Evolutionary conservation across 2,888 invertebrate genomes (phyloP), one percentile per base, ranked within the genome.

Genomic region (Andrena dorsata): DNA sequence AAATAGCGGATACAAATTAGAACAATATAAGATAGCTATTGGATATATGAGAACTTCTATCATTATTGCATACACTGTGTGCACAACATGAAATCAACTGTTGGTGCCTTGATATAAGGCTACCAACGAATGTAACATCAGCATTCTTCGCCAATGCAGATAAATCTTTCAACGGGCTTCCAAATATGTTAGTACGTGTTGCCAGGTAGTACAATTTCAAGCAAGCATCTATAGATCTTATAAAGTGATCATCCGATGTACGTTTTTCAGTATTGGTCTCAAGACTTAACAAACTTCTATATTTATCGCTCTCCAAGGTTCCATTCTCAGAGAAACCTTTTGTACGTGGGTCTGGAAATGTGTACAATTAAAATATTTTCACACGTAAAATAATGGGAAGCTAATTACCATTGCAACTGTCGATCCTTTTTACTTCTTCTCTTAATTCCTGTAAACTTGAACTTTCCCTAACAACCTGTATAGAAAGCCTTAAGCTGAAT

Each of bases 21-120:
- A n/a, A n/a, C 7, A 26, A 30, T 3, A 32, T 32, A 8, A 32
- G 8, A 32, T 32, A 35, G 16, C n/a, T 0, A 8, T 71, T 28
- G 53, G 49, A 23, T 23, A 32, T 32, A 32, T 6, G 32, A 32
- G 32, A 32, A 32, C 8, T 56, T 56, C 2, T 58, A 28, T 60
- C 7, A 0, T 8, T 7, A 68, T 69, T 16, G 85, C 87, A 63
- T 88, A 92, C 92, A 63, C 71, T 76, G 92, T 98, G 98, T 94
- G n/a, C n/a, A n/a, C n/a, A 98, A 79, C 97, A 97, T 0, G 98
- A 96, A 82, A 97, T 96, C 72, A 97, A 97, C 94, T 97, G 97
- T 80, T 97, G 95, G 93, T 98, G 98, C 53, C 95, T 95, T 76
- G 98, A 94, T 51, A 98, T 91, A 26, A 96, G 93, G 10, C 96